phyloP scores from a whole-genome alignment of 2,888 invertebrate genomes.

The Zaprionus bogoriensis region DNA sequence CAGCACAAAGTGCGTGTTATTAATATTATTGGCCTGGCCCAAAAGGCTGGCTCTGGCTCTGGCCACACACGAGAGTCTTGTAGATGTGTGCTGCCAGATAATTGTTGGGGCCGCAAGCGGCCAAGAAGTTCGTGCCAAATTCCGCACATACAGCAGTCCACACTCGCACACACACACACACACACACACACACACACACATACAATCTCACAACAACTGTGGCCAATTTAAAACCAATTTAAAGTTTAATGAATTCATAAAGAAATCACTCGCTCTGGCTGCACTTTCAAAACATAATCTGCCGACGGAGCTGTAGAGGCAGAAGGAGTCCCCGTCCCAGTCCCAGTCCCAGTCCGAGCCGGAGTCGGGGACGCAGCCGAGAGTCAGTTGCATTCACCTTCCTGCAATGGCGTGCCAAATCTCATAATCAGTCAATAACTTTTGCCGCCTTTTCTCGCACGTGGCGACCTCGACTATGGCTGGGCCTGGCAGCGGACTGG shows the following conservation, averaged over 20 bases:
- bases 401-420: conserved; percentile 73
- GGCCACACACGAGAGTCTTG: conserved; percentile 49
- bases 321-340: too few species aligned
- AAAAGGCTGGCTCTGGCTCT: conserved; percentile 46
- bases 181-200: conserved; percentile 27
- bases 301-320: conserved; percentile 40
- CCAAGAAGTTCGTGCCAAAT: conserved; percentile 71
- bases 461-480: conserved; percentile 68
- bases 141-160: conserved; percentile 48
- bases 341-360: too few species aligned
- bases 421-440: conserved; percentile 80
- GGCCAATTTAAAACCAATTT: conserved; percentile 79
- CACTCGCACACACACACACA: conserved; percentile 27
- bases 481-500: conserved; percentile 6
- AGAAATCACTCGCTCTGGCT: conserved; percentile 69
- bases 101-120: conserved; percentile 48
- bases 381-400: conserved; percentile 43
- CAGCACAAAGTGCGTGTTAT: conserved; percentile 74
- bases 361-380: neutral
- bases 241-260: conserved; percentile 79
- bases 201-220: conserved; percentile 32
- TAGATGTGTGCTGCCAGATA: conserved; percentile 67
- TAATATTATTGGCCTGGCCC: conserved; percentile 75
- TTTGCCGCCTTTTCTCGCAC: conserved; percentile 75
- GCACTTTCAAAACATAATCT: conserved; percentile 79